Evolutionary conservation across 2,113 vertebrate species (phyloP).

Genomic region (Neopipo cinnamomea): DNA sequence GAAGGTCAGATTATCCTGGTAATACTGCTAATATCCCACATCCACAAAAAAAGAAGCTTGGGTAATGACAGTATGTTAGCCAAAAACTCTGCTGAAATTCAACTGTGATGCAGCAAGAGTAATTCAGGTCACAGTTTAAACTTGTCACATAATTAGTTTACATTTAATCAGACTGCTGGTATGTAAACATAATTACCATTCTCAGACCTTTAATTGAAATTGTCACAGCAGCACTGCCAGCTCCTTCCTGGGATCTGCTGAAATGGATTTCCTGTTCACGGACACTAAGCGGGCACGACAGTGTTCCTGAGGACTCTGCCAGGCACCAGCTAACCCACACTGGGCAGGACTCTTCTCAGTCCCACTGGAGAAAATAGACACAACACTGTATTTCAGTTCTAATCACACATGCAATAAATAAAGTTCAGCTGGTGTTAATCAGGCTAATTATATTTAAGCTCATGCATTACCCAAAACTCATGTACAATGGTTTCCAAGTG

Average conservation of each 20-base stretch:
- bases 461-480: neutral
- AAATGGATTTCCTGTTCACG: neutral
- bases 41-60: neutral
- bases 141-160: constrained; percentile 58
- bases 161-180: constrained; percentile 51
- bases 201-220: constrained; percentile 64
- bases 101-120: neutral
- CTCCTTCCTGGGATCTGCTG: neutral
- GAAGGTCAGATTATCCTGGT: neutral
- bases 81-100: constrained; percentile 12
- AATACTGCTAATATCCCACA: neutral
- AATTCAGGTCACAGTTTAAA: constrained; percentile 61
- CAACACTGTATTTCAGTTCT: neutral
- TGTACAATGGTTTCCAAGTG: neutral
- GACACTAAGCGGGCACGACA: neutral
- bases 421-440: neutral
- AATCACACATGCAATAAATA: neutral
- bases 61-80: neutral
- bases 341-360: neutral
- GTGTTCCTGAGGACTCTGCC: neutral
- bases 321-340: neutral
- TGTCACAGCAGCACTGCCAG: neutral
- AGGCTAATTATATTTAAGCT: neutral
- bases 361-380: neutral
- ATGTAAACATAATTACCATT: constrained; percentile 63